Evolutionary conservation across 1,140 invertebrate genomes (phyloP), one percentile per base, ranked within the genome.

Genomic region (Augochlora pura): DNA sequence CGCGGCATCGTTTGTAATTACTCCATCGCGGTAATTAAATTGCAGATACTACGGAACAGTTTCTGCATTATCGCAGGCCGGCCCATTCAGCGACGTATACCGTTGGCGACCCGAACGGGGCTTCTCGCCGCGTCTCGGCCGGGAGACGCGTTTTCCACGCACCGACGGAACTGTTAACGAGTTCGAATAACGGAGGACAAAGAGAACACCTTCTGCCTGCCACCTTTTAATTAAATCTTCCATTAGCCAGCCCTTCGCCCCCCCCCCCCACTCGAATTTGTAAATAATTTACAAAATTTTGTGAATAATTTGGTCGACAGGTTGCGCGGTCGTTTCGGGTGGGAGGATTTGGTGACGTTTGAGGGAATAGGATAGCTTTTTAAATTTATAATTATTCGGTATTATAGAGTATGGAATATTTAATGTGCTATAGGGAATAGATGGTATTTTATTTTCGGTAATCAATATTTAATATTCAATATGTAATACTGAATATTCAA

Each of bases 11-110:
- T 84, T 81, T 64, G 82, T 76, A 84, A 84, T 84, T 85, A 84
- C 73, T 67, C 64, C 69, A 62, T 84, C 79, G 65, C 60, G 63
- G 65, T 85, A 85, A 85, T 85, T 84, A 85, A 85, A 85, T 85
- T 81, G 73, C 59, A 60, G 69, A 84, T 77, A 84, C 54, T 66
- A 69, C n/a, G 63, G 77, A 79, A 70, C 81, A 46, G 73, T 76
- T 85, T 84, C 77, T 67, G 60, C 57, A 77, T 84, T 76, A 49
- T 27, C 54, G 16, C 6, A 25, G 62, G n/a, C 63, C 62, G 49
- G 46, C 75, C 27, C 72, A 52, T 77, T 69, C 64, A 69, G 54
- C 39, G 57, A 39, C 57, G 65, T 52, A 39, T 38, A n/a, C n/a
- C n/a, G n/a, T n/a, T n/a, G n/a, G n/a, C 39, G 23, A 38, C 64